phyloP scores from a whole-genome alignment of 2,888 invertebrate genomes.

The Bellardia pandia region DNA sequence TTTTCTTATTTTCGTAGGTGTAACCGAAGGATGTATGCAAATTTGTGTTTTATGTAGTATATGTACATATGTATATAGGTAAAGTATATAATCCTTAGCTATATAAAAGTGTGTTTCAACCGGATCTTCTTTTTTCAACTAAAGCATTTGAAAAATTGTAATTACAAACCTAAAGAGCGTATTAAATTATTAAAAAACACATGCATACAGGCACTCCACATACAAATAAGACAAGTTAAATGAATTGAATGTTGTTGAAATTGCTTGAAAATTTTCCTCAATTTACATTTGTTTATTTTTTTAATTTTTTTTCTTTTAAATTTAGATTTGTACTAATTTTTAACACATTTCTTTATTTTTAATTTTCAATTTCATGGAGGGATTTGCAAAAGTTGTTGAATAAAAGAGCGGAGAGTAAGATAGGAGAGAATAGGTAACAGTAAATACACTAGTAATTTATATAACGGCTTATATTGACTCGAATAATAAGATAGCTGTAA shows the following conservation, averaged over 20 bases:
- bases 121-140: neutral
- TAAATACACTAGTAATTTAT: neutral
- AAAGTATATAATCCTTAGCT: neutral
- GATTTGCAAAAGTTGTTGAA: neutral
- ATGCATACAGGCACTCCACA: neutral
- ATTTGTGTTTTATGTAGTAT: neutral
- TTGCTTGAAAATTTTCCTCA: neutral
- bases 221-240: conserved; percentile 1
- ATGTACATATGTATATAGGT: neutral
- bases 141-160: neutral
- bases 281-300: neutral
- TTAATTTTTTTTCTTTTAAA: neutral
- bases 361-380: neutral
- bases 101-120: neutral
- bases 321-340: conserved; percentile 12
- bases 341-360: neutral
- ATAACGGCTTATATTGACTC: no score
- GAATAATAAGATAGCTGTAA: no score
- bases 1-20: conserved; percentile 1
- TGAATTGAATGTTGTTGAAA: neutral
- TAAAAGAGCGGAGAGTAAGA: neutral
- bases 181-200: neutral
- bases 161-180: neutral
- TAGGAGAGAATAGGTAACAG: neutral
- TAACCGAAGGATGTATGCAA: neutral